These are phyloP conservation scores for Prunella strophiata DNA, from an alignment of 2,797 vertebrate species.

Conservation along the genomic window DNA sequence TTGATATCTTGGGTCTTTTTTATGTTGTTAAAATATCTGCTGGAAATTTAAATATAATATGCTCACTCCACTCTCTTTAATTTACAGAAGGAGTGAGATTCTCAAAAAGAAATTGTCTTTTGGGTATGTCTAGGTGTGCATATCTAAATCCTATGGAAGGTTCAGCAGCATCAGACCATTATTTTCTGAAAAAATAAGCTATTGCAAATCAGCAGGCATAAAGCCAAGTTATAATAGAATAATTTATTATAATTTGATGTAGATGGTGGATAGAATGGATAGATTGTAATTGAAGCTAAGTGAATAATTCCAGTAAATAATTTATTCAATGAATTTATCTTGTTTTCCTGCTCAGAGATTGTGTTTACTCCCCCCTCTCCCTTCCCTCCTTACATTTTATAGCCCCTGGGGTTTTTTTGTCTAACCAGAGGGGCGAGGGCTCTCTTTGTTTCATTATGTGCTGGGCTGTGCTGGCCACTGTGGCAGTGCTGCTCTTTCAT, in stretches of 20 bases:
- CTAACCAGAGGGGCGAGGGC: neutral
- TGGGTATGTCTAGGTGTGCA: neutral
- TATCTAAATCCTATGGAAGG: neutral
- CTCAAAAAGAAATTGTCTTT: neutral
- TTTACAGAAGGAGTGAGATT: neutral
- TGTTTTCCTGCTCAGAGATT: slow-evolving; percentile 13
- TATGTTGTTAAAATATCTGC: neutral
- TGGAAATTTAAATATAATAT: neutral
- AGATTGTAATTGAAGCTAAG: slow-evolving; percentile 62
- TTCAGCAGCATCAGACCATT: neutral
- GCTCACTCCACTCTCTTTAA: neutral
- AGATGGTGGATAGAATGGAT: slow-evolving; percentile 55
- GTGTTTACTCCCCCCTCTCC: neutral
- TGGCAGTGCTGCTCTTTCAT: accelerated
- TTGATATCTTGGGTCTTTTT: neutral
- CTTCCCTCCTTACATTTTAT: neutral
- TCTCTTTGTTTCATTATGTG: neutral
- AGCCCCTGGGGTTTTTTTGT: neutral
- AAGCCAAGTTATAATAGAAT: slow-evolving; percentile 61
- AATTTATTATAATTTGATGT: slow-evolving; percentile 61
- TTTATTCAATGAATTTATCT: slow-evolving; percentile 61
- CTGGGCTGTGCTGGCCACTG: neutral
- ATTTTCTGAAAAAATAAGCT: slow-evolving; percentile 37
- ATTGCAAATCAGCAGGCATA: slow-evolving; percentile 39
- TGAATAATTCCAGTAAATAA: slow-evolving; percentile 70